These are phyloP conservation scores for Piaya cayana DNA, from an alignment of 2,113 vertebrate genomes.

Conservation along the genomic window DNA sequence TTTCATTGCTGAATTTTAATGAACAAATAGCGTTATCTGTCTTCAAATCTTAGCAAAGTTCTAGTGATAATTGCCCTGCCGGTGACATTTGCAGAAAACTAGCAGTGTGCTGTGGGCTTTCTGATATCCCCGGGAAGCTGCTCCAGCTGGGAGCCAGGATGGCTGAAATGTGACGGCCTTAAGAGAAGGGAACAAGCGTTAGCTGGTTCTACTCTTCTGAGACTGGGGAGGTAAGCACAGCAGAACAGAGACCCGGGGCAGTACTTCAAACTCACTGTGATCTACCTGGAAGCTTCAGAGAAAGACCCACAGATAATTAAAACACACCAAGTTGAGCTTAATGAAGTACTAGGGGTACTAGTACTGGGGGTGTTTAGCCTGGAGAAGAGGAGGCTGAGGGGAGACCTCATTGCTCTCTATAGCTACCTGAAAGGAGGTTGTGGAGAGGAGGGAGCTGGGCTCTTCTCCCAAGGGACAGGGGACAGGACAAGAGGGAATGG, in stretches of 20 bases:
- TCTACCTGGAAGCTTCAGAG: not conserved
- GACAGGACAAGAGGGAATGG: too few relatives aligned
- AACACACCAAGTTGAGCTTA: not conserved
- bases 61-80: conserved; percentile 28
- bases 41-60: conserved; percentile 35
- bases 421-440: too few relatives aligned
- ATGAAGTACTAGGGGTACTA: too few relatives aligned
- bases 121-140: not conserved
- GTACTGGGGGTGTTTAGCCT: too few relatives aligned
- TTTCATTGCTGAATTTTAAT: conserved; percentile 57
- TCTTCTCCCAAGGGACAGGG: too few relatives aligned
- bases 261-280: not conserved
- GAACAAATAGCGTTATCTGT: conserved; percentile 22
- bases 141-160: not conserved
- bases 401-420: too few relatives aligned
- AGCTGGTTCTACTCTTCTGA: not conserved
- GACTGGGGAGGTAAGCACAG: not conserved
- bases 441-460: too few relatives aligned
- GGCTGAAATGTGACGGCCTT: not conserved
- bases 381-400: too few relatives aligned
- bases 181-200: not conserved
- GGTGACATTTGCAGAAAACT: conserved; percentile 1
- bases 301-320: not conserved
- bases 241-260: not conserved
- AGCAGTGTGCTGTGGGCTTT: not conserved